Percentiles rank a stretch among this genome's conserved stretches.
Conservation (phyloP, 2,113 vertebrate species). For the Alethe diademata region DNA sequence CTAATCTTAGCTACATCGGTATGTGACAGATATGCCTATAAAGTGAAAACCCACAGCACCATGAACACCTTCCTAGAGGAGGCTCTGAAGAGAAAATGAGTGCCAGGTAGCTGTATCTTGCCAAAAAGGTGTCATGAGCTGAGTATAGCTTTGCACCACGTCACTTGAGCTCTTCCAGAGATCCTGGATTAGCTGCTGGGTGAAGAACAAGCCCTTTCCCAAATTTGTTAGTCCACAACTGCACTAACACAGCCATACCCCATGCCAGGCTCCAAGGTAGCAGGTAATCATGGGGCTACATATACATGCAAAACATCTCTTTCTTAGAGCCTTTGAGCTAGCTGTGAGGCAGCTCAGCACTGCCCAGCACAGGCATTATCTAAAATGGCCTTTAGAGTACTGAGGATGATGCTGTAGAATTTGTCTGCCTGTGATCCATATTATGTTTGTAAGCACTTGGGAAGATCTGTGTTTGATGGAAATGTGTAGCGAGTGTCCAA, state of each 20-base stretch:
- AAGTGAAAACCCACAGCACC: background rate
- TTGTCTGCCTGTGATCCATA: background rate
- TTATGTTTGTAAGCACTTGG: background rate
- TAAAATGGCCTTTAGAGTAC: background rate
- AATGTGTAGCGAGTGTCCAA: rapidly evolving
- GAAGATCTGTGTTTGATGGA: background rate
- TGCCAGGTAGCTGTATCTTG: background rate
- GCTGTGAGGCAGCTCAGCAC: background rate
- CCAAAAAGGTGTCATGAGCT: background rate
- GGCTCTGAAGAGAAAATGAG: background rate
- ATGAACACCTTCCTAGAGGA: background rate
- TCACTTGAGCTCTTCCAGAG: background rate
- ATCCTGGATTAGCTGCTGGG: background rate
- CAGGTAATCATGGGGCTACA: background rate
- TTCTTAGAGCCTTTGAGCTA: background rate
- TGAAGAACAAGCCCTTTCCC: background rate
- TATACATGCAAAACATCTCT: background rate
- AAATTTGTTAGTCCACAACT: background rate
- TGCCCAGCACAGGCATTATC: background rate
- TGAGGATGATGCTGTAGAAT: background rate
- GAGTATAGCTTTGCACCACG: background rate
- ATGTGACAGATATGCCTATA: background rate
- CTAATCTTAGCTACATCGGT: background rate
- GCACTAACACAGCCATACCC: background rate
- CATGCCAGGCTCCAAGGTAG: background rate